Evolutionary conservation across 2,888 invertebrate species (phyloP).

Genomic region (Macrophya annulata): DNA sequence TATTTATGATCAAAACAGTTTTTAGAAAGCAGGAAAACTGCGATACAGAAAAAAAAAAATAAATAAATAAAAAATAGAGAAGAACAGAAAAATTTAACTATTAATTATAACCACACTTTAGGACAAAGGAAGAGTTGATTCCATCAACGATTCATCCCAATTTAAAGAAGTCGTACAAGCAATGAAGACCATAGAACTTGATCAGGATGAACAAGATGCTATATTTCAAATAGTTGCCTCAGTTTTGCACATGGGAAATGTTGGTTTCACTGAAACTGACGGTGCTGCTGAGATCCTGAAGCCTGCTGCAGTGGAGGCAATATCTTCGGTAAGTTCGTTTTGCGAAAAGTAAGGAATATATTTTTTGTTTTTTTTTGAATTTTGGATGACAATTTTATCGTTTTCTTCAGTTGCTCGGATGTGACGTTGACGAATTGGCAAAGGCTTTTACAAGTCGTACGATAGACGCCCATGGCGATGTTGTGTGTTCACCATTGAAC

Average conservation of each 20-base stretch:
- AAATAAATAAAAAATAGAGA: too few species aligned
- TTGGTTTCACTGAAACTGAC: conserved; percentile 89
- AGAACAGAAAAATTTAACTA: neutral
- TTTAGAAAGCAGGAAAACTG: neutral
- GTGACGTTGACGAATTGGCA: conserved; percentile 84
- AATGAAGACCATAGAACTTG: conserved; percentile 90
- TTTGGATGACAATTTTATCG: conserved; percentile 22
- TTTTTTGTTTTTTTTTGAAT: neutral
- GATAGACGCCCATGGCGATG: conserved; percentile 92
- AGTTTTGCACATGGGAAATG: conserved; percentile 92
- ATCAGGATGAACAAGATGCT: conserved; percentile 86
- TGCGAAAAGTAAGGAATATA: neutral
- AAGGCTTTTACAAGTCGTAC: conserved; percentile 91
- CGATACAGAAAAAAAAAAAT: neutral
- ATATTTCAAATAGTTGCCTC: conserved; percentile 92
- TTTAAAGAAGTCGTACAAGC: conserved; percentile 88
- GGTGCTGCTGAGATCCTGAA: conserved; percentile 86
- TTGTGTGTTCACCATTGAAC: conserved; percentile 90
- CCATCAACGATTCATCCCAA: conserved; percentile 85
- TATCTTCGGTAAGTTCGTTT: conserved; percentile 84
- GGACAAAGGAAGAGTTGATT: conserved; percentile 79
- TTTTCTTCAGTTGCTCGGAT: conserved; percentile 86
- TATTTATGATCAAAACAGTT: conserved; percentile 43
- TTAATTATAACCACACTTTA: conserved; percentile 66
- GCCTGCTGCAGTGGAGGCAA: conserved; percentile 84